Base-by-base conservation (phyloP, 35 echinoderm and acorn worm genomes). In the Lytechinus variegatus region DNA sequence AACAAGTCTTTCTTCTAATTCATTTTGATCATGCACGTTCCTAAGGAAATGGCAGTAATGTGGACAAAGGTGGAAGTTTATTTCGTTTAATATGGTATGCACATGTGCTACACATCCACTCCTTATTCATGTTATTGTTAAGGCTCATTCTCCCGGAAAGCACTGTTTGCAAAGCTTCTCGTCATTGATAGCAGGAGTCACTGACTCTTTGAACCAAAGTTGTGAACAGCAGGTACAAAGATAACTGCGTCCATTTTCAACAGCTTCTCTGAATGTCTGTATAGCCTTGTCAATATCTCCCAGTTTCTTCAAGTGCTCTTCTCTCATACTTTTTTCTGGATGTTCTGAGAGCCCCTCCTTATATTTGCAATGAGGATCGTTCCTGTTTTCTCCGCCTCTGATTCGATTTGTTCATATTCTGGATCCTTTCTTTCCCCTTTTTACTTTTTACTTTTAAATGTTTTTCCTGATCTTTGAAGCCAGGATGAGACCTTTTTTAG, bases 131-230 rank as follows among this genome's bases (percentile, higher is more conserved):
- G 8, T 87, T 87, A 87, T 87, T 87, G 86, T 14, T 6, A 87
- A 9, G 86, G 86, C 86, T 87, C 86, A 87, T n/a, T 87, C n/a
- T 87, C 86, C 86, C n/a, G 86, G 8, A 87, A 87, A 87, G 86
- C 86, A 87, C 86, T 87, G 86, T 44, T 87, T 87, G 86, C 14
- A 24, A 87, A 87, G 86, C 86, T 87, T 87, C 86, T 87, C 86
- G n/a, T 87, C 86, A 87, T 87, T 87, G 86, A 87, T 87, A 87
- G 86, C 86, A 87, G 86, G 86, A 87, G n/a, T 87, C 86, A 87
- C 86, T 87, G 86, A 87, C 86, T 87, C 86, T 87, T 87, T 87
- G 86, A 87, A 87, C 86, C 86, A 87, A 87, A 87, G 86, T 87
- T 87, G 86, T 87, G 86, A 87, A 24, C 86, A 87, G 14, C 86